Base-by-base conservation (phyloP, 2,113 vertebrate genomes). In the Anhinga anhinga region DNA sequence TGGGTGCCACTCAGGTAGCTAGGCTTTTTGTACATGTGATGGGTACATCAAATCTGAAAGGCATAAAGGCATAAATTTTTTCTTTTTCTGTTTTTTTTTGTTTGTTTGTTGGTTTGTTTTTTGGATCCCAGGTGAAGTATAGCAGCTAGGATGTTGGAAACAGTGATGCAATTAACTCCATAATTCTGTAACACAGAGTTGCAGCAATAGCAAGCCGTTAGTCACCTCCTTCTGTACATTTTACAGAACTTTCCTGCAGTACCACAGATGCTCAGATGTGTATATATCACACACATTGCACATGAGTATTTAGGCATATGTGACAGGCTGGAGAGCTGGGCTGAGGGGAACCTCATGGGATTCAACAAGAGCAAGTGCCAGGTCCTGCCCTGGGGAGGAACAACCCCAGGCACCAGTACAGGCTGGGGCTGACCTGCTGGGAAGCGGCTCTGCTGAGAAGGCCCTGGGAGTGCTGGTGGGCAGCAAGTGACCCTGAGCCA, bases 61-160 rank as follows among this genome's bases (percentile, higher is more conserved):
- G 10, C 1, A 30, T 55, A 19, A 61, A 13, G 2, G 3, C 13
- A 81, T 26, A 3, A 8, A 1, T 45, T 16, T 50, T 14, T 15
- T 7, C 5, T 7, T 10, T 7, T 26, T 11, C 1, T 12, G 5
- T 1, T 8, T 21, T 56, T 38, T 8, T 15, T 27, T 5, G 40
- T 62, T 25, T 21, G 18, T 19, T 22, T 36, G 5, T 25, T 17
- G 21, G 44, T 17, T 45, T 45, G 44, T 17, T 47, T 38, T 22
- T 38, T 17, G 0, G 2, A n/a, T 36, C 14, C 8, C 8, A 55
- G 18, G 16, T 62, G 27, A 88, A 79, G 14, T 34, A 21, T 4
- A 59, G 42, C 16, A 72, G 25, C 19, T 36, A 36, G 32, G 62
- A 38, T 5, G 3, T 7, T 89, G 47, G 44, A 86, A 67, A 8